Base-by-base conservation (phyloP, 92 coral and sea anemone genomes). In the Parazoanthus darwini region DNA sequence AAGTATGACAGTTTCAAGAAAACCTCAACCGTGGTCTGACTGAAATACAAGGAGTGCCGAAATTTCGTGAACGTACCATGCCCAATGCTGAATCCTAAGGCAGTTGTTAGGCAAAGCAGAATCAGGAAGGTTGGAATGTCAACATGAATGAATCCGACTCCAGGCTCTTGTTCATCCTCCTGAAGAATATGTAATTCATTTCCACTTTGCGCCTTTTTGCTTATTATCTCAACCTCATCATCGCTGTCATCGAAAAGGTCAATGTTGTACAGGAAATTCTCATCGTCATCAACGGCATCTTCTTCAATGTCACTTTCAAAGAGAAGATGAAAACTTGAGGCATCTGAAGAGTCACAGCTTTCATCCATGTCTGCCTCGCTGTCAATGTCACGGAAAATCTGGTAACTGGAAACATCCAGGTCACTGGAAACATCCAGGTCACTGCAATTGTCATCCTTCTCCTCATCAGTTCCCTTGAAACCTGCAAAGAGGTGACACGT, bases 51-150 rank as follows among this genome's bases (percentile, higher is more conserved):
- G 22, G 22, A 23, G n/a, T 16, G 26, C 26, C 8, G 6, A 63
- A 63, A 63, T 63, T 4, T 5, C 26, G 20, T 63, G 22, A 63
- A 63, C 98, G 65, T 94, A 97, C 99, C 99, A 77, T 97, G 98
- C 35, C 99, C 99, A 90, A 96, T 95, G 67, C 95, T 94, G 79
- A 97, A 97, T 14, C 99, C 99, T 59, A 95, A 90, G 66, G 98
- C 99, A 54, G 99, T 91, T 35, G 99, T 94, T 54, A 97, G 79
- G 84, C 98, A 96, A 22, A 97, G 95, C 35, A 97, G 92, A 83
- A 94, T 89, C 66, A 96, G 82, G 73, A 97, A 89, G 25, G 99
- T 97, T 46, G 95, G 98, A 59, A 96, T 85, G 79, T 97, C 99
- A 51, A 97, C 91, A 85, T 84, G 88, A 79, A 93, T 35, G 16